Conservation (phyloP, 35 echinoderm and acorn worm species). For the Apostichopus californicus region DNA sequence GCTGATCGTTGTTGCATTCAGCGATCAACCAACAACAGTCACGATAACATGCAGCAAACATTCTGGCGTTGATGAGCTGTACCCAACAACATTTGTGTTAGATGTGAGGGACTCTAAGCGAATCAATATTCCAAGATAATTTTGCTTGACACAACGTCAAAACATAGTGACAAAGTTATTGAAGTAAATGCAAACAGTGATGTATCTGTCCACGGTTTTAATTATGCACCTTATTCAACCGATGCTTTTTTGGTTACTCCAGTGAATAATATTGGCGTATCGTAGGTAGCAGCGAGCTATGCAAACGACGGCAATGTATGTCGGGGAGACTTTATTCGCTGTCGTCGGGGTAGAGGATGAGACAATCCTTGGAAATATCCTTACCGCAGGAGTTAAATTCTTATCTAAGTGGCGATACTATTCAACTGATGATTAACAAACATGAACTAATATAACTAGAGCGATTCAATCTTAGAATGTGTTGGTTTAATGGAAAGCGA, state of each 20-base stretch:
- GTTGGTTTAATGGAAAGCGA: constrained; percentile 40
- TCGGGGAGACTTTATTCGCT: not conserved
- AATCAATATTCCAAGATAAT: too few relatives aligned
- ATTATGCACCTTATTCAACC: too few relatives aligned
- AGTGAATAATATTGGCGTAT: too few relatives aligned
- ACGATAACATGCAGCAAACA: constrained; percentile 24
- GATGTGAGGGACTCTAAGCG: too few relatives aligned
- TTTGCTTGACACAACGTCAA: too few relatives aligned
- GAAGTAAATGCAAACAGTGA: too few relatives aligned
- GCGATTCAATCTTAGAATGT: not conserved
- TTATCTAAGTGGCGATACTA: constrained; percentile 22
- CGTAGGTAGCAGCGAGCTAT: constrained; percentile 1
- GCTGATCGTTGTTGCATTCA: constrained; percentile 66
- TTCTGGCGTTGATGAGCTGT: too few relatives aligned
- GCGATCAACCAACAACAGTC: constrained; percentile 63
- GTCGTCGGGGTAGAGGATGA: constrained; percentile 44
- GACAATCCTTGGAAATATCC: constrained; percentile 28
- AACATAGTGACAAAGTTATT: too few relatives aligned
- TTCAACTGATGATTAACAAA: not conserved
- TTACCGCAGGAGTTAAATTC: not conserved
- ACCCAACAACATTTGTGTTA: too few relatives aligned
- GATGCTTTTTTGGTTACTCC: too few relatives aligned
- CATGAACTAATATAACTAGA: constrained; percentile 38
- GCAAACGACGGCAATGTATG: not conserved
- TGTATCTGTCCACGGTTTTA: too few relatives aligned